A percentile compares a stretch with the other conserved stretches of the same genome.
phyloP scores from a whole-genome alignment of 2,113 vertebrate genomes.

The Petaurus breviceps region DNA sequence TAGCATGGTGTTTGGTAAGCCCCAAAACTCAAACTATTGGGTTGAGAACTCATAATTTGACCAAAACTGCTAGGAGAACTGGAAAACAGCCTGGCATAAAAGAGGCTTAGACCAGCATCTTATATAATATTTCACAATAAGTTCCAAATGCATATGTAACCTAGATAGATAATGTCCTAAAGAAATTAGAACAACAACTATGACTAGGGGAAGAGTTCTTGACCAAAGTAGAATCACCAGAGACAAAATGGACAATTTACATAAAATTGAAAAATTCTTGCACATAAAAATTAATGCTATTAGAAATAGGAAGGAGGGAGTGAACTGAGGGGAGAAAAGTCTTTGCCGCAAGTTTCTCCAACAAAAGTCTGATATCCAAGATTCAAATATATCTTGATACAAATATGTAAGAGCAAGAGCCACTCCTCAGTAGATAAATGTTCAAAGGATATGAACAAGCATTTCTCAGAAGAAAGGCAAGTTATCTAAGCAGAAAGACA shows the following conservation, averaged over 20 bases:
- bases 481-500: not conserved
- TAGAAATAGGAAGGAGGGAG: not conserved
- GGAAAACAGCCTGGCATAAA: not conserved
- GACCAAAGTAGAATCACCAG: too few relatives aligned
- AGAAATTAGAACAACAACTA: not conserved
- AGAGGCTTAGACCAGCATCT: not conserved
- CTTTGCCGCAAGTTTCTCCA: not conserved
- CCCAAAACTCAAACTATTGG: not conserved
- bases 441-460: not conserved
- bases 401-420: not conserved
- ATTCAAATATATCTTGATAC: not conserved
- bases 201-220: too few relatives aligned
- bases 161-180: not conserved
- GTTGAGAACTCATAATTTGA: not conserved
- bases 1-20: not conserved
- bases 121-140: not conserved
- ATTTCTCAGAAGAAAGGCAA: not conserved
- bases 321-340: not conserved
- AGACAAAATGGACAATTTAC: too few relatives aligned
- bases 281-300: not conserved
- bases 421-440: not conserved
- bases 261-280: not conserved
- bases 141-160: not conserved
- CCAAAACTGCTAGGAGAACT: not conserved
- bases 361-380: not conserved